Evolutionary conservation across 2,797 vertebrate species (phyloP), one percentile per base, ranked within the genome.

Genomic region (Centropyge bicolor): DNA sequence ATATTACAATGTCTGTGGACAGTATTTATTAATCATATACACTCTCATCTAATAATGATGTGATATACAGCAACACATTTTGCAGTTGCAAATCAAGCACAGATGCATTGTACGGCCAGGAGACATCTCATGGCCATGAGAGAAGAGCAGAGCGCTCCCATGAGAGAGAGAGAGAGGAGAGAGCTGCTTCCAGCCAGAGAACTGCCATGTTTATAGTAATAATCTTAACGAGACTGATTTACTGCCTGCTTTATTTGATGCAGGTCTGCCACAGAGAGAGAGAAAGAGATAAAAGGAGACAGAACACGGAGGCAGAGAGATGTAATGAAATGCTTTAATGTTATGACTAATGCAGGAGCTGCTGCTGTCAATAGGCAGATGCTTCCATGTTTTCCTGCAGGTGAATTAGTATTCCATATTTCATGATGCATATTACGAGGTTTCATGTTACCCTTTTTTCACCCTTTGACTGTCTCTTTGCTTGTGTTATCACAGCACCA

Each of bases 331-430:
- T 61, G 80, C 76, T 80, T 85, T 75, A 80, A 75, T 40, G 41
- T 80, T 67, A 75, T 92, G 86, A 91, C 87, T 92, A 92, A 94
- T 92, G 84, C 89, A 91, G 81, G 63, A 79, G 68, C 60, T 69
- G 40, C 69, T 67, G 87, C 78, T 49, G 71, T 86, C 78, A 71
- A 78, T 80, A 65, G 86, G 85, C 86, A 81, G 51, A 81, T 52
- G 81, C 89, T 74, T 81, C 75, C 64, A 51, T 91, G 80, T 90
- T 84, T 86, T 82, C 76, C 85, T 89, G 81, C 88, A 86, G 84
- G 80, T 89, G 76, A 89, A 86, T 89, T 88, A 88, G 86, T 74
- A 27, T 79, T 94, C 83, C 69, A 93, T 93, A 93, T 93, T 94
- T 93, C 85, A 94, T 89, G 69, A 72, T 72, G 69, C 40, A 60